Evolutionary conservation across 2,797 vertebrate genomes (phyloP).

Genomic region (Ctenochaetus hawaiiensis): DNA sequence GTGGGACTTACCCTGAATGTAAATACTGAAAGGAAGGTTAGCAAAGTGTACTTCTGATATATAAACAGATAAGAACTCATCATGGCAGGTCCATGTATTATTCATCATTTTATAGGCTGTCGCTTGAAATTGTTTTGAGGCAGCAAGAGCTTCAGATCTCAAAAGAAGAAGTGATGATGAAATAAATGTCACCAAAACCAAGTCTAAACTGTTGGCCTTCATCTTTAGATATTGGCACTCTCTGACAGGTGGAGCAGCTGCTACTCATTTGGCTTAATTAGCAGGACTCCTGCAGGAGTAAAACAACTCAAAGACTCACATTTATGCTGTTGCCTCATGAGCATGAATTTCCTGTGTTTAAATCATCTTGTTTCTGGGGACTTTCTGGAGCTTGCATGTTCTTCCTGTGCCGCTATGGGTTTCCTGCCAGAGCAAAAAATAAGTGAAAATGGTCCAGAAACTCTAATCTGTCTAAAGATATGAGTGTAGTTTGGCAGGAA

Average conservation of each 20-base stretch:
- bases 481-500: neutral
- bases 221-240: constrained; percentile 32
- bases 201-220: neutral
- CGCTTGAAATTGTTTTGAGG: constrained; percentile 1
- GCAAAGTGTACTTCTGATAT: constrained; percentile 55
- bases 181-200: constrained; percentile 14
- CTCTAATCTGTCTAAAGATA: neutral
- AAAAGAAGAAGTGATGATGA: constrained; percentile 18
- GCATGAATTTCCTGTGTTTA: neutral
- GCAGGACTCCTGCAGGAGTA: neutral
- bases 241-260: constrained; percentile 48
- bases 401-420: neutral
- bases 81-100: constrained; percentile 25
- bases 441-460: neutral
- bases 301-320: neutral
- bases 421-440: neutral
- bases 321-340: no score
- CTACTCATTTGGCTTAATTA: constrained; percentile 46
- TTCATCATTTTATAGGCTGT: neutral
- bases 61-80: constrained; percentile 57
- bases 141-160: neutral
- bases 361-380: no score
- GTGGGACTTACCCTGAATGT: constrained; percentile 61
- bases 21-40: constrained; percentile 54
- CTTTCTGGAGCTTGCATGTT: neutral